A percentile compares a stretch with the other conserved stretches of the same genome.
Conservation (phyloP, 2,113 vertebrate species). For the Cygnus atratus region DNA sequence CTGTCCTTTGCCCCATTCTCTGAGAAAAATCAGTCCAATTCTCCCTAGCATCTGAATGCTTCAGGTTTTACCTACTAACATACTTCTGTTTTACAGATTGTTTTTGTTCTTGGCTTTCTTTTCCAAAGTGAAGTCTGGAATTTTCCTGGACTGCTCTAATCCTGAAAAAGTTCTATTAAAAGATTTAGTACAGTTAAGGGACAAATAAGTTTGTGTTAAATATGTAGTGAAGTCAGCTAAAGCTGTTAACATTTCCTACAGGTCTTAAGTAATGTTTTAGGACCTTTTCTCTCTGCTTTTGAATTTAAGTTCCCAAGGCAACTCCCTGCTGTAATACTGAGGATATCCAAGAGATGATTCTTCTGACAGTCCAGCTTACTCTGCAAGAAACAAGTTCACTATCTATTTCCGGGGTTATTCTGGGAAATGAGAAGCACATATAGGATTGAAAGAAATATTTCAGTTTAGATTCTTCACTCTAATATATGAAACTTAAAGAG, state of each 20-base stretch:
- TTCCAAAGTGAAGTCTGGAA: conserved; percentile 59
- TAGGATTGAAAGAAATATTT: conserved; percentile 4
- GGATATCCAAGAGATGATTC: neutral
- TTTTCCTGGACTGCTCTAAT: conserved; percentile 58
- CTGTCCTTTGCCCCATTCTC: neutral
- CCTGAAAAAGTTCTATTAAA: conserved; percentile 64
- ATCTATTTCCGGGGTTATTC: conserved; percentile 2
- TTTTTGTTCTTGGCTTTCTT: conserved; percentile 51
- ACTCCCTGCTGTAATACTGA: neutral
- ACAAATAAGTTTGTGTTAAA: neutral
- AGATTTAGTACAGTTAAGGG: conserved; percentile 35
- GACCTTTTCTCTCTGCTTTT: neutral
- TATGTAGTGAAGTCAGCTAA: conserved; percentile 9
- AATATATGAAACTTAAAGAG: neutral
- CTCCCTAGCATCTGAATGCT: conserved; percentile 5
- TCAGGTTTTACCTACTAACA: conserved; percentile 22
- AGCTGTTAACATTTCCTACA: neutral
- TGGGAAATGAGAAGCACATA: conserved; percentile 2
- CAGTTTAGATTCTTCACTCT: neutral
- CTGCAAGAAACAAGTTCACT: neutral
- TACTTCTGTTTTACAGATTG: conserved; percentile 56
- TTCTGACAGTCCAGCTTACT: neutral
- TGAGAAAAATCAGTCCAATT: conserved; percentile 15
- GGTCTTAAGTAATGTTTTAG: neutral
- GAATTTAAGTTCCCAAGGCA: neutral